Conservation (phyloP, 1,140 invertebrate genomes). For the Choristoneura fumiferana region DNA sequence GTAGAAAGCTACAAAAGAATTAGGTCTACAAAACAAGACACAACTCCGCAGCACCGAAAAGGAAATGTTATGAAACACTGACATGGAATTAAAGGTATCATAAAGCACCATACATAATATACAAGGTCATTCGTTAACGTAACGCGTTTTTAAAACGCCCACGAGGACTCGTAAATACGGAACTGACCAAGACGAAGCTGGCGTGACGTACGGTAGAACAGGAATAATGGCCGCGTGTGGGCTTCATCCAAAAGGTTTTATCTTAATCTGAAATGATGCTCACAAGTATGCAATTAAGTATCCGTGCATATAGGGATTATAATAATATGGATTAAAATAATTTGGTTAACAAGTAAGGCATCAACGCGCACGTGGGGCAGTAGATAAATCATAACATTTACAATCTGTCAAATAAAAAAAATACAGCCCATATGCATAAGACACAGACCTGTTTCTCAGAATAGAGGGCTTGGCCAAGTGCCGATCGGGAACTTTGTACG, state of each 20-base stretch:
- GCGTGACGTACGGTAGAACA: conserved; percentile 10
- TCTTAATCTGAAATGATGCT: conserved; percentile 2
- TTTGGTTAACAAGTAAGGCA: not conserved
- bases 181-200: conserved; percentile 12
- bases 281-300: not conserved
- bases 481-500: too few species aligned
- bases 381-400: too few species aligned
- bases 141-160: conserved; percentile 3
- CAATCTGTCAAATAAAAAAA: too few species aligned
- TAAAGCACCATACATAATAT: not conserved
- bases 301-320: not conserved
- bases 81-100: conserved; percentile 9
- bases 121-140: conserved; percentile 2
- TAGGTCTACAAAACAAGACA: not conserved
- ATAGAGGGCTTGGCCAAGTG: too few species aligned
- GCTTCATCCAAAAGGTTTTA: conserved; percentile 3
- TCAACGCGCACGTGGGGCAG: too few species aligned
- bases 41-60: not conserved
- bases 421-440: too few species aligned
- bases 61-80: conserved; percentile 1
- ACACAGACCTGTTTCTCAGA: too few species aligned
- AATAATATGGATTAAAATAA: conserved; percentile 6
- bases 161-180: conserved; percentile 7
- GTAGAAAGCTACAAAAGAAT: not conserved
- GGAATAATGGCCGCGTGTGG: conserved; percentile 8